phyloP scores from a whole-genome alignment of 2,797 vertebrate genomes.

The Muraenolepis orangiensis region DNA sequence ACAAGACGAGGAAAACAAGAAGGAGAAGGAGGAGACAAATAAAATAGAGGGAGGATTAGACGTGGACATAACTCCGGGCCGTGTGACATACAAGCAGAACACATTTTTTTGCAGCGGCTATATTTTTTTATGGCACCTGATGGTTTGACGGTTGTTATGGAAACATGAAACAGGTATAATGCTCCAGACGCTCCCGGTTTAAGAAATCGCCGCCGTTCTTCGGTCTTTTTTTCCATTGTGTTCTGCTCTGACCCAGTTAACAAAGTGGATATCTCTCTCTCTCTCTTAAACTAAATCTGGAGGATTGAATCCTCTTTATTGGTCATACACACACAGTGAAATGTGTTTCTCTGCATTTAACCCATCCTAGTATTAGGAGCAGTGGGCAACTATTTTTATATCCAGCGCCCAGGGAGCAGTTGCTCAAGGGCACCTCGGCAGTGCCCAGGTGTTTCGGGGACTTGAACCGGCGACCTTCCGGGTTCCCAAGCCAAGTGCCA shows the following conservation, averaged over 20 bases:
- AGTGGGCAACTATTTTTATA: no score
- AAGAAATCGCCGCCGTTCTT: slow-evolving; percentile 45
- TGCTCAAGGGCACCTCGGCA: no score
- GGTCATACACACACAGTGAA: no score
- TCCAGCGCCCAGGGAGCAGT: no score
- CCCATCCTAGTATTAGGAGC: no score
- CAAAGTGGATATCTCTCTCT: not conserved
- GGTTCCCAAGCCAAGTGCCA: no score
- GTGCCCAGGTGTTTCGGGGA: no score
- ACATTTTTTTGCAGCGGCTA: slow-evolving; percentile 68
- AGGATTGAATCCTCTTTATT: no score
- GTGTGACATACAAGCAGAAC: slow-evolving; percentile 56
- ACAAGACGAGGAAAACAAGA: slow-evolving; percentile 28
- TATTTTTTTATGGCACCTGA: slow-evolving; percentile 58
- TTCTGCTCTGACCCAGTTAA: not conserved
- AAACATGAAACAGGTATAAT: slow-evolving; percentile 53
- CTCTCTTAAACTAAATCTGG: no score
- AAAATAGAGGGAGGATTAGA: slow-evolving; percentile 9
- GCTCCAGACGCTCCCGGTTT: slow-evolving; percentile 49
- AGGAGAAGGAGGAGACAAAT: slow-evolving; percentile 24
- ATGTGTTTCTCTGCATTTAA: no score
- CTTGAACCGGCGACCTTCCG: no score
- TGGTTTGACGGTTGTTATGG: slow-evolving; percentile 57
- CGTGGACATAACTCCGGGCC: slow-evolving; percentile 60
- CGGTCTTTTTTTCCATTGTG: slow-evolving; percentile 19